Evolutionary conservation across 2,888 invertebrate genomes (phyloP).

Genomic region (Habroteleia sp.): DNA sequence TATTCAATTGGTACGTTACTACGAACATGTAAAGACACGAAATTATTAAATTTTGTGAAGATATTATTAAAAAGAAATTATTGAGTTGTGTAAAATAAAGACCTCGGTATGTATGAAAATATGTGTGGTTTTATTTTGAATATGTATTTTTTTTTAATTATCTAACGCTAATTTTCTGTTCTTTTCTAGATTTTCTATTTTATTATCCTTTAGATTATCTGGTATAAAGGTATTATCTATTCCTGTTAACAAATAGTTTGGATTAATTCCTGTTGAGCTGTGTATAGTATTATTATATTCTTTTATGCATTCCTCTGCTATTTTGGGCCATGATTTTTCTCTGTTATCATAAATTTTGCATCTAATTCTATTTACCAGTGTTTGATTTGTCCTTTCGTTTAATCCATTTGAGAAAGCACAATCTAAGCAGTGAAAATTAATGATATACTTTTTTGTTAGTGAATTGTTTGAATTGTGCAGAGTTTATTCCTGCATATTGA

Average conservation of each 20-base stretch:
- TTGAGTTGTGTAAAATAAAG: too few species aligned
- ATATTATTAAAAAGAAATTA: too few species aligned
- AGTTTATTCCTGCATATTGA: background rate
- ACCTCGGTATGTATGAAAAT: too few species aligned
- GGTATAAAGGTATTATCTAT: background rate
- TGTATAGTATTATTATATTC: background rate
- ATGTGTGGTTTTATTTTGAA: too few species aligned
- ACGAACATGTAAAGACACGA: too few species aligned
- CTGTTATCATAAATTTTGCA: slow-evolving; percentile 4
- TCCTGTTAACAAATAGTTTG: background rate
- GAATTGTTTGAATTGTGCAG: background rate
- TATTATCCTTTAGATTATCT: too few species aligned
- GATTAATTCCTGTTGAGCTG: background rate
- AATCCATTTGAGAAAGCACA: slow-evolving; percentile 2
- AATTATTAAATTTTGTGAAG: too few species aligned
- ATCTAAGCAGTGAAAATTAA: slow-evolving; percentile 2
- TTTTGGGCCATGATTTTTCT: background rate
- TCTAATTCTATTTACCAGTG: slow-evolving; percentile 8
- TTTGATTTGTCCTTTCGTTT: slow-evolving; percentile 6
- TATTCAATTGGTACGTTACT: too few species aligned
- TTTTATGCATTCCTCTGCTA: background rate
- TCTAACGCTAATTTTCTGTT: background rate
- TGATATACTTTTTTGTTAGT: background rate
- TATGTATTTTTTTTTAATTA: too few species aligned
- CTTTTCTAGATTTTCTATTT: background rate